Evolutionary conservation across 2,113 vertebrate species (phyloP), one percentile per base, ranked within the genome.

Genomic region (Cygnus buccinator): DNA sequence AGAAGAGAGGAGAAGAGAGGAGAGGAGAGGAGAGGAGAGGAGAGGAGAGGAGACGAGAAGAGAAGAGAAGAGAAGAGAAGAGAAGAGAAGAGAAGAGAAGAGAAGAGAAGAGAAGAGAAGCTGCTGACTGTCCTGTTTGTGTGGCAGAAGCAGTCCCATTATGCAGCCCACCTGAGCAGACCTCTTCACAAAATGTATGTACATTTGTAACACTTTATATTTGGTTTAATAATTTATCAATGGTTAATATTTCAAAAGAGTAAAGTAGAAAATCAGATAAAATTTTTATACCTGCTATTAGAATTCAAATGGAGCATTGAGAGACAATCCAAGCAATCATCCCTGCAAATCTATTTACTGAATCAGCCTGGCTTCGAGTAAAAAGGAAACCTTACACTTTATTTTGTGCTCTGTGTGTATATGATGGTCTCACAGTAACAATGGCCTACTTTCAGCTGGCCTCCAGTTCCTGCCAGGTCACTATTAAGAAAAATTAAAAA

Each of bases 221-320:
- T 91, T 86, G 52, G 54, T 77, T 98, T 96, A 98, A 98, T 98
- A 98, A 98, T 98, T 98, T 95, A 98, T 97, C 90, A 91, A 66
- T 86, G 90, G 73, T 98, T 97, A 98, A 97, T 98, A 98, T 98
- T 98, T 98, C 96, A 98, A 92, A 97, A 97, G 93, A 97, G 68
- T 96, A 94, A 97, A 98, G 96, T 95, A 97, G 96, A 96, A 98
- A 97, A 97, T 93, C 94, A 97, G 95, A 97, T 98, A 87, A 98
- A 97, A 98, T 61, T 98, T 98, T 98, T 89, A 98, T 98, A 89
- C 68, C 43, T 88, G 84, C 96, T 98, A 95, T 98, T 97, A 97
- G 95, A 97, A 98, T 85, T 94, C 48, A 71, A 98, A 96, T 95
- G 90, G 95, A 84, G 63, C 70, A 76, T 35, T 91, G 93, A 96